These are phyloP conservation scores for Epinephelus fuscoguttatus DNA, from an alignment of 2,113 vertebrate genomes.

Conservation along the genomic window DNA sequence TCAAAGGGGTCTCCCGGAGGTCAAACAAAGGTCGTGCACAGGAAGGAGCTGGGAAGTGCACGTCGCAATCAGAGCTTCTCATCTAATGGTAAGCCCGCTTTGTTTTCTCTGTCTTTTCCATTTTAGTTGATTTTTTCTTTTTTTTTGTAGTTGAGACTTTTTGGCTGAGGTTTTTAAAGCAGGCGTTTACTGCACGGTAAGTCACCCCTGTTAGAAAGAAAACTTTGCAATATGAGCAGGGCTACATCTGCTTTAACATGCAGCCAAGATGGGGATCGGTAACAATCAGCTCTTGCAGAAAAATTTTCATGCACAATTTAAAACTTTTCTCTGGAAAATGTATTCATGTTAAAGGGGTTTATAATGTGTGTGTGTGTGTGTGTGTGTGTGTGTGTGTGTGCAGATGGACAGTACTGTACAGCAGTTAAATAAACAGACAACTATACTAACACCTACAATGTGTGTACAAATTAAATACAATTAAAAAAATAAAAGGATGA, in stretches of 20 bases:
- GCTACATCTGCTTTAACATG: constrained; percentile 45
- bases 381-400: not conserved
- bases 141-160: constrained; percentile 1
- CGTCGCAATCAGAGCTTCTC: constrained; percentile 86
- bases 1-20: constrained; percentile 86
- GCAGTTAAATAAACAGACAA: too few relatives aligned
- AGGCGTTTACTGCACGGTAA: constrained; percentile 59
- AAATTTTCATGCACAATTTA: constrained; percentile 14
- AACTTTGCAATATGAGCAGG: constrained; percentile 22
- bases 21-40: constrained; percentile 87
- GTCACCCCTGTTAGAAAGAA: constrained; percentile 72
- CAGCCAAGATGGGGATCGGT: constrained; percentile 8
- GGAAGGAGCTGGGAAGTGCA: constrained; percentile 88
- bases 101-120: constrained; percentile 56
- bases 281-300: constrained; percentile 10
- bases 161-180: constrained; percentile 54
- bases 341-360: constrained; percentile 1
- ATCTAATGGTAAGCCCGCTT: constrained; percentile 79
- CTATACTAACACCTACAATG: too few relatives aligned
- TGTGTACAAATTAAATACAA: not conserved
- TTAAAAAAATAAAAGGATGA: constrained; percentile 5
- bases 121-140: constrained; percentile 50
- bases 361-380: not conserved
- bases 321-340: constrained; percentile 26
- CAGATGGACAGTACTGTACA: too few relatives aligned